Percentiles rank a stretch among this genome's conserved stretches.
phyloP scores from a whole-genome alignment of 2,113 vertebrate species.

The Diglossa brunneiventris region DNA sequence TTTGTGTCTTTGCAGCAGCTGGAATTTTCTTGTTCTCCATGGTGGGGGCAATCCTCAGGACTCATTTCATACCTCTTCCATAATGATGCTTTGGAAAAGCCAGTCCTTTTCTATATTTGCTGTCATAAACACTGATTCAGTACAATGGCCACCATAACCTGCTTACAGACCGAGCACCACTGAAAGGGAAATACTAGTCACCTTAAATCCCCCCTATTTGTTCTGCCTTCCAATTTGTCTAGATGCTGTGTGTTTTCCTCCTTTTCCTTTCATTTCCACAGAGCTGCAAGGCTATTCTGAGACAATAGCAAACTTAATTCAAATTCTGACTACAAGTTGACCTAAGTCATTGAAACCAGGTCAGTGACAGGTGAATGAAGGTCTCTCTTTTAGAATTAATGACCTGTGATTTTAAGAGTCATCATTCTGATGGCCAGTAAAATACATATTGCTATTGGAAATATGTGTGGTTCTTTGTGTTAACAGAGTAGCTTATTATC shows the following conservation, averaged over 20 bases:
- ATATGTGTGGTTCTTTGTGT: background rate
- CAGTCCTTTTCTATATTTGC: background rate
- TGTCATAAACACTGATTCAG: background rate
- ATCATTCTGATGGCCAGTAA: background rate
- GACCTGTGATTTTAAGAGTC: background rate
- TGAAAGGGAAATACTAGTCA: background rate
- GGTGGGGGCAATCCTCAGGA: background rate
- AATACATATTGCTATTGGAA: background rate
- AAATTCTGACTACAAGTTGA: background rate
- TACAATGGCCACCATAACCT: background rate
- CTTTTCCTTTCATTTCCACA: background rate
- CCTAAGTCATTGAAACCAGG: background rate
- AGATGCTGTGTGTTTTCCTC: background rate
- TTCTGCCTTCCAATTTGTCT: background rate
- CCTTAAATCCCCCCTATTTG: background rate
- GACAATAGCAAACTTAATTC: background rate
- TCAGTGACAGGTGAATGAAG: background rate
- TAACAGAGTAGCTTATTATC: background rate
- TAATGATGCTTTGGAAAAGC: background rate
- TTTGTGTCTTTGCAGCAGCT: background rate
- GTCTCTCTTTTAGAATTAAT: background rate
- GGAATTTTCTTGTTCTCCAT: background rate
- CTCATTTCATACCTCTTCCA: background rate
- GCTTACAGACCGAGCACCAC: background rate
- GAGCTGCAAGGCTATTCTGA: background rate